Evolutionary conservation across 2,113 vertebrate genomes (phyloP), one percentile per base, ranked within the genome.

Genomic region (Etheostoma cragini): DNA sequence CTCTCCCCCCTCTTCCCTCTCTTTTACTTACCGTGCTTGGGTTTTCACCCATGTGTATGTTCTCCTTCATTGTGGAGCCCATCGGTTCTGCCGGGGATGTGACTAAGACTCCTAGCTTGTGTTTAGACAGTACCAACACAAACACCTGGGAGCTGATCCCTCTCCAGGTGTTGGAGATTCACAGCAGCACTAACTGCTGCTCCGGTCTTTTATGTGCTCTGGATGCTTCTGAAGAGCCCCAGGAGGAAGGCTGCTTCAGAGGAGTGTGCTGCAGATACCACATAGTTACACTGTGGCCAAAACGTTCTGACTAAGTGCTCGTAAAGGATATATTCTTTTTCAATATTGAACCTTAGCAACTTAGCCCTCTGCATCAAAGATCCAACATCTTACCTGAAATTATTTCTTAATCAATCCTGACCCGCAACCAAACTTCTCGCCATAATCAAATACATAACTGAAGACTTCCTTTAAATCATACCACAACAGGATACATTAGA

Each of bases 61-160:
- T 85, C 76, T 67, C 45, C 80, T 84, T 88, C 78, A 77, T 86
- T 88, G 75, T n/a, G 76, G 33, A 85, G 69, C 56, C 65, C 57
- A 54, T 75, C 33, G n/a, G 81, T 88, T 83, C 66, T 82, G 65
- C 50, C 26, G 1, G 58, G 70, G 73, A 88, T 22, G 38, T 52
- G 73, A 72, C 76, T 66, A 74, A 71, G 58, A 47, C 56, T 21
- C 2, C 58, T 45, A 63, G 57, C 53, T 71, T 16, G 64, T 81
- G 72, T 85, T 83, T 78, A 83, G 81, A 78, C 35, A 67, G 64
- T 50, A 38, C 38, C 72, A 89, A 74, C 72, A 87, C 78, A 86
- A 87, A 86, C 86, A 84, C 74, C 58, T 54, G 16, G 68, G 75
- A 82, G 72, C 52, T 3, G 13, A 70, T 80, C 35, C 58, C 47